Base-by-base conservation (phyloP, 2,888 invertebrate genomes). In the Esperia sulphurella region DNA sequence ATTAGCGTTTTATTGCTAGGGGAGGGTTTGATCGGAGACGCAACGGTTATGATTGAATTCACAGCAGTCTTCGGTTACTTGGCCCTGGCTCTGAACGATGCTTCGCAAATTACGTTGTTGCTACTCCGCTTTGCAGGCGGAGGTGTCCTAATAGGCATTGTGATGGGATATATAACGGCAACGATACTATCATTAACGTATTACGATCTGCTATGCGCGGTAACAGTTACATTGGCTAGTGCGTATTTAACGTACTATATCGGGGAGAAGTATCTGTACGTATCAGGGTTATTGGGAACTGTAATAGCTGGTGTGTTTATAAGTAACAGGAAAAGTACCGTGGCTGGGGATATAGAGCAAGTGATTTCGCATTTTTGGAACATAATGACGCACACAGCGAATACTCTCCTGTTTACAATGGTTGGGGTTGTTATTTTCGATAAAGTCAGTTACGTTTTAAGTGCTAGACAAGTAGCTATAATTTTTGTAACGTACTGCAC, bases 391-490 rank as follows among this genome's bases (percentile, higher is more conserved):
- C 78, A 84, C 50, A 62, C 71, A 6, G 79, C 81, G 4, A 92
- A 93, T 58, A 91, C 92, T 0, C 64, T 92, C 9, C 85, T 93
- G 37, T 93, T 93, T 53, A 90, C 92, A 0, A 87, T 92, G 66
- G 90, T 92, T 0, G 92, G 93, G 0, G 90, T 92, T 10, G 90
- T 92, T 33, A 91, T 93, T 21, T 87, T 91, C 40, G 91, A 91
- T 58, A 90, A 79, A 52, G 73, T 90, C 12, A 81, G 82, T 38
- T 74, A 85, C 44, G 80, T 91, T 9, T 75, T 89, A 21, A 79
- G 69, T 37, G 78, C 83, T 8, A 59, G 80, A 7, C 86, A 86
- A 52, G 67, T 84, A 0, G 71, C 88, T 1, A 49, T 87, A 51
- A 63, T 85, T 4, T 84, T 88, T 49, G 89, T 89, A 48, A 87